Evolutionary conservation across 2,888 invertebrate species (phyloP).

Genomic region (Drosophila cognata): DNA sequence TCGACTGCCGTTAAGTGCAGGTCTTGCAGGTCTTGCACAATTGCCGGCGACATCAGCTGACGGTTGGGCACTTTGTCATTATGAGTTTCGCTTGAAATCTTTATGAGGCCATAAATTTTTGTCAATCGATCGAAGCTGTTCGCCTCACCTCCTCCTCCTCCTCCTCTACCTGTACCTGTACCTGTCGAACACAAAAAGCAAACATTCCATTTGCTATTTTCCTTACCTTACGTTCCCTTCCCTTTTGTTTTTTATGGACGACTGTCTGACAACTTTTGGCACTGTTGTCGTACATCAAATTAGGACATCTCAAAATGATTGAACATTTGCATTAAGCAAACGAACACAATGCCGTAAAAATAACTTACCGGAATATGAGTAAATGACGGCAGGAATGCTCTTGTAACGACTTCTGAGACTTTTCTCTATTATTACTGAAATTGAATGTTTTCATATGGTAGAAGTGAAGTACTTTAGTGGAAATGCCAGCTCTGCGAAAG

Average conservation of each 20-base stretch:
- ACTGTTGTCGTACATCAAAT: slow-evolving; percentile 71
- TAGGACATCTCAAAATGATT: slow-evolving; percentile 59
- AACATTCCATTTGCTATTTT: slow-evolving; percentile 27
- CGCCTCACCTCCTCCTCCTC: background rate
- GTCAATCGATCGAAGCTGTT: slow-evolving; percentile 41
- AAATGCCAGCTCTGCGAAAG: background rate
- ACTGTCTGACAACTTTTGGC: slow-evolving; percentile 72
- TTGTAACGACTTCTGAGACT: background rate
- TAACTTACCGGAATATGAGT: background rate
- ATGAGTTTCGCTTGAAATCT: slow-evolving; percentile 69
- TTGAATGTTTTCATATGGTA: background rate
- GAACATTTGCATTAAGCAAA: slow-evolving; percentile 50
- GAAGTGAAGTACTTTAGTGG: background rate
- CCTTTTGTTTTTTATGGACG: slow-evolving; percentile 29
- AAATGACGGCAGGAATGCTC: background rate
- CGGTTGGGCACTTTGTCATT: slow-evolving; percentile 56
- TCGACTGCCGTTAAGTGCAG: slow-evolving; percentile 28
- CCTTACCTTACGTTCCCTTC: background rate
- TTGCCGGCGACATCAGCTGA: slow-evolving; percentile 57
- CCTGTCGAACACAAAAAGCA: slow-evolving; percentile 14
- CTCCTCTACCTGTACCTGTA: slow-evolving; percentile 4
- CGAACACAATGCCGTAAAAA: background rate
- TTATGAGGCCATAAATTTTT: slow-evolving; percentile 79
- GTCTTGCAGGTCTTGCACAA: slow-evolving; percentile 34
- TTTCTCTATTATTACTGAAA: background rate